Base-by-base conservation (phyloP, 1,140 invertebrate species). In the Tenebrio molitor region DNA sequence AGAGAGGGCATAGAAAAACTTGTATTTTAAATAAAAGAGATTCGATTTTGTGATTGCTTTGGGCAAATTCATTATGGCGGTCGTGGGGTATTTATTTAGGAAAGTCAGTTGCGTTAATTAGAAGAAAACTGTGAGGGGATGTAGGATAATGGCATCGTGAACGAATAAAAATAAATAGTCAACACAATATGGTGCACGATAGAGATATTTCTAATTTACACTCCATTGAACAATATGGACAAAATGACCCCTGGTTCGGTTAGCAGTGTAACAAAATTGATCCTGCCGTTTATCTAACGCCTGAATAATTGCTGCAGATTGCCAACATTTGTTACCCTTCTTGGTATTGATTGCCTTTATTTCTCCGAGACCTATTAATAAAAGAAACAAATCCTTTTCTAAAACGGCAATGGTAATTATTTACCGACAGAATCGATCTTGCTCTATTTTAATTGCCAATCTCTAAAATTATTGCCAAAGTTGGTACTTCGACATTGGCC, bases 241-340 rank as follows among this genome's bases (percentile, higher is more conserved):
- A 53, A 53, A 53, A 53, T 53, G 17, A 53, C 46, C 46, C 46
- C 17, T n/a, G 25, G 17, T 21, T 58, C 8, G 21, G 50, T 58
- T 25, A 25, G 50, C n/a, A 29, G 46, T 14, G 50, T 15, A 34
- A 58, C 50, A 29, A 58, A 58, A 58, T 58, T 58, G 50, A 58
- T 58, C 50, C 23, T 58, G 50, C 21, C 50, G 50, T 58, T 58
- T 58, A 29, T 58, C 50, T 58, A 58, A 58, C 50, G 50, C 50
- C 50, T 58, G 50, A 58, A 58, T 58, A 58, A 58, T 58, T 58
- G 50, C 50, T 58, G 50, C 50, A 58, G 50, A 58, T 58, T 58
- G 50, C 50, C 50, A 58, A 6, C 50, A 58, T 58, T 58, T 58
- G 50, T 58, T 58, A 58, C 25, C 23, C 50, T 58, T 58, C 50